Percentiles rank a stretch among this genome's conserved stretches.
phyloP scores from a whole-genome alignment of 2,888 invertebrate genomes.

The Drosophila pseudotakahashii region DNA sequence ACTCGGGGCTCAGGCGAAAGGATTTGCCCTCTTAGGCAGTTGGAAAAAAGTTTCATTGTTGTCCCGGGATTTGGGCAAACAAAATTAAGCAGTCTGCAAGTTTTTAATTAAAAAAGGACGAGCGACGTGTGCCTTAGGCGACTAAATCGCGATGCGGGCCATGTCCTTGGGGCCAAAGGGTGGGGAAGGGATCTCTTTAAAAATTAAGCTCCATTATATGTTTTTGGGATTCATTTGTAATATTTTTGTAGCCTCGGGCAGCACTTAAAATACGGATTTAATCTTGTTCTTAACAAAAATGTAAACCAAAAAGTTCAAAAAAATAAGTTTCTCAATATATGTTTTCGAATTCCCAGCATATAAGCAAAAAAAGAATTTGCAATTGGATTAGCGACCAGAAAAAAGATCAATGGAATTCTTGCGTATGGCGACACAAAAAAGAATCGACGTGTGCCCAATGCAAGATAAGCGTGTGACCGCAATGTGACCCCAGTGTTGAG shows the following conservation, averaged over 20 bases:
- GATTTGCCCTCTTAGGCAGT: constrained; percentile 48
- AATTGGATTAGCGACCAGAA: too few relatives aligned
- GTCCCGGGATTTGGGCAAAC: constrained; percentile 79
- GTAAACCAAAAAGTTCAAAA: too few relatives aligned
- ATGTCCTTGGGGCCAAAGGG: constrained; percentile 14
- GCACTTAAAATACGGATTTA: not conserved
- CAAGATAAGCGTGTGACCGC: too few relatives aligned
- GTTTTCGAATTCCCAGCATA: too few relatives aligned
- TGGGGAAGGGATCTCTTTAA: constrained; percentile 20
- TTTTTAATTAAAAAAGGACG: constrained; percentile 79
- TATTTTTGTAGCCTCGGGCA: constrained; percentile 4
- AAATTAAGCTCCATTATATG: constrained; percentile 23
- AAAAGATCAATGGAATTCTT: too few relatives aligned
- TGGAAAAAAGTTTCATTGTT: constrained; percentile 73
- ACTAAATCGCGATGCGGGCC: constrained; percentile 52
- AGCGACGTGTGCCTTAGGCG: constrained; percentile 67
- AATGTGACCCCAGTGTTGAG: too few relatives aligned
- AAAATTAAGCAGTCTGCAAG: constrained; percentile 81
- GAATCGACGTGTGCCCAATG: too few relatives aligned
- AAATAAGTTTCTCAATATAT: too few relatives aligned
- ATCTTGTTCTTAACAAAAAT: not conserved
- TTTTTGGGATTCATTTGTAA: constrained; percentile 11
- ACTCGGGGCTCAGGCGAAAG: constrained; percentile 70
- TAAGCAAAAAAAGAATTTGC: too few relatives aligned
- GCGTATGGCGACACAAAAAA: too few relatives aligned